phyloP scores from a whole-genome alignment of 2,113 vertebrate species.

The Globicephala melas region DNA sequence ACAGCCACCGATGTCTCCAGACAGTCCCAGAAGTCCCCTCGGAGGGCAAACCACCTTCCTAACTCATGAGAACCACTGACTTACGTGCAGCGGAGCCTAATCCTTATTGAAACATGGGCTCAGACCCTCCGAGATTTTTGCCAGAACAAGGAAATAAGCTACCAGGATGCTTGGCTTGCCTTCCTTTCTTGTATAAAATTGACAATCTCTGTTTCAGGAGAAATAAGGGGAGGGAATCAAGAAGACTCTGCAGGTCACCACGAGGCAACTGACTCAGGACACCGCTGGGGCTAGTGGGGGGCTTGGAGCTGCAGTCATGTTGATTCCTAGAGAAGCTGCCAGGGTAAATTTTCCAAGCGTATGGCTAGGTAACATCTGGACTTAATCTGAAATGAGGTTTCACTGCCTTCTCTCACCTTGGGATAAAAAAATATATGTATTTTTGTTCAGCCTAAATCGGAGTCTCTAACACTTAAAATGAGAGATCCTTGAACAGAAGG shows the following conservation, averaged over 20 bases:
- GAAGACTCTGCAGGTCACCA: neutral
- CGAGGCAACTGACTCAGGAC: neutral
- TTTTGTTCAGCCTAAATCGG: neutral
- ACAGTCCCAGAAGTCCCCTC: neutral
- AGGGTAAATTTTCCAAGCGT: neutral
- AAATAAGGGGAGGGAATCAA: neutral
- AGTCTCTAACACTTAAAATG: neutral
- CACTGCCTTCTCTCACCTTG: neutral
- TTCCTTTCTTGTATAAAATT: neutral
- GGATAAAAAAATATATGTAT: neutral
- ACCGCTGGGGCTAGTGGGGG: accelerated
- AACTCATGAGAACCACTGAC: neutral
- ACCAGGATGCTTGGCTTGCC: neutral
- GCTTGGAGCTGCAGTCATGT: accelerated
- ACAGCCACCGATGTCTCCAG: neutral
- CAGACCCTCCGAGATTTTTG: neutral
- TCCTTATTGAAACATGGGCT: neutral
- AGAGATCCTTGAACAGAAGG: neutral
- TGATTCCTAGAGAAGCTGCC: neutral
- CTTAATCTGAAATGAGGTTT: neutral
- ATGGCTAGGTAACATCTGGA: too few species aligned
- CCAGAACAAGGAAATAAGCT: neutral
- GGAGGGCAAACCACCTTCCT: neutral
- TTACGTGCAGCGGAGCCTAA: neutral
- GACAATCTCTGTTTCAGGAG: neutral